Evolutionary conservation across 1,140 invertebrate genomes (phyloP).

Genomic region (Drosophila gunungcola): DNA sequence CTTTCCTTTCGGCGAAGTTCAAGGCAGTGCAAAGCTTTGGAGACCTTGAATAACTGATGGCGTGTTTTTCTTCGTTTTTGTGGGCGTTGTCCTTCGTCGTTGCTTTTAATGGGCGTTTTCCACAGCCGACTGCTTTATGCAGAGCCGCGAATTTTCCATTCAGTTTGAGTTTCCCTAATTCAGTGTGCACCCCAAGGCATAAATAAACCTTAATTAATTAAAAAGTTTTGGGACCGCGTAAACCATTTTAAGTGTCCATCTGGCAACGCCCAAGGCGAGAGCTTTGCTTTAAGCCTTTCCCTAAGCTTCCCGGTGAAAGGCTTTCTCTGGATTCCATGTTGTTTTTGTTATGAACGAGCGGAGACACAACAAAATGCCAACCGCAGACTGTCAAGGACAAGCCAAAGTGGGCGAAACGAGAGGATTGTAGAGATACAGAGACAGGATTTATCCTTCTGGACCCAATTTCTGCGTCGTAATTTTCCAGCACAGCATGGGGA

Average conservation of each 20-base stretch:
- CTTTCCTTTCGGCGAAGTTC: constrained; percentile 57
- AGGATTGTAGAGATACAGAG: neutral
- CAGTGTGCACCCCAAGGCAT: constrained; percentile 37
- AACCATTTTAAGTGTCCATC: constrained; percentile 3
- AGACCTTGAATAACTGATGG: constrained; percentile 59
- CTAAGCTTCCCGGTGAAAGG: constrained; percentile 27
- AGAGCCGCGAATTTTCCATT: constrained; percentile 24
- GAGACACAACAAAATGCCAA: constrained; percentile 76
- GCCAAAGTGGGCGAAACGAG: constrained; percentile 1
- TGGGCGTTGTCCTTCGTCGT: constrained; percentile 53
- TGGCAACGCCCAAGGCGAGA: constrained; percentile 41
- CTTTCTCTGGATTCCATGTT: constrained; percentile 18
- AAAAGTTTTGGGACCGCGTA: constrained; percentile 3
- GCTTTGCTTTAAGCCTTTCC: constrained; percentile 29
- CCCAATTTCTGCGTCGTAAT: constrained; percentile 73
- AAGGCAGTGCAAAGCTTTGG: constrained; percentile 62
- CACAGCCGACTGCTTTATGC: constrained; percentile 43
- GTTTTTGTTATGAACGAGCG: constrained; percentile 75
- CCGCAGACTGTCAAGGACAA: constrained; percentile 67
- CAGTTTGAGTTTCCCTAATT: constrained; percentile 34
- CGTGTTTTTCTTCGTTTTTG: constrained; percentile 32
- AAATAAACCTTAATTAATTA: constrained; percentile 55
- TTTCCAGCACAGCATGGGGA: constrained; percentile 44
- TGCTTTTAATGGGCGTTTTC: constrained; percentile 16
- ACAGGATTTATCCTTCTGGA: constrained; percentile 39